phyloP scores from a whole-genome alignment of 2,888 invertebrate genomes.

The Ernsta delagoae region DNA sequence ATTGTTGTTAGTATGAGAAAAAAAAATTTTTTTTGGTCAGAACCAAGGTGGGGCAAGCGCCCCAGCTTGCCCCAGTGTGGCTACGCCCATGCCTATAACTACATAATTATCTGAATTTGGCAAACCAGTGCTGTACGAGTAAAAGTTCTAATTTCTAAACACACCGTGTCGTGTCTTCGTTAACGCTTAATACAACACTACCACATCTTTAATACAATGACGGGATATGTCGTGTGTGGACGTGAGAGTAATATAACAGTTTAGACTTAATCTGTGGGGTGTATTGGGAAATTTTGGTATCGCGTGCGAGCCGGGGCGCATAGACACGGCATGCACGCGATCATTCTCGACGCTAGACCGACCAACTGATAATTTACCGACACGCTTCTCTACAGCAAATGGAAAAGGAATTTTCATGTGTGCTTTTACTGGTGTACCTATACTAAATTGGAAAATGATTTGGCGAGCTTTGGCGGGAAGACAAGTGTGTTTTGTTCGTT shows the following conservation, averaged over 20 bases:
- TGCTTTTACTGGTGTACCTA: neutral
- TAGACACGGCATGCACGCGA: slow-evolving; percentile 69
- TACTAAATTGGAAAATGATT: slow-evolving; percentile 22
- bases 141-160: neutral
- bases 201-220: slow-evolving; percentile 7
- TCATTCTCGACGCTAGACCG: slow-evolving; percentile 60
- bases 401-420: slow-evolving; percentile 23
- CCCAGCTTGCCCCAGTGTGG: no score
- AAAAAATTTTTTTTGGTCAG: no score
- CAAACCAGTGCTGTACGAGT: no score
- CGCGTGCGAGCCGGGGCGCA: slow-evolving; percentile 62
- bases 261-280: slow-evolving; percentile 62
- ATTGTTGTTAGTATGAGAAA: no score
- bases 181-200: neutral
- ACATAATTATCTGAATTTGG: no score
- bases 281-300: slow-evolving; percentile 74
- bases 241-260: slow-evolving; percentile 53
- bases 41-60: no score
- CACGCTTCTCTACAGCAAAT: slow-evolving; percentile 50
- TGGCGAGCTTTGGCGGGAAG: neutral
- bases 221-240: slow-evolving; percentile 37
- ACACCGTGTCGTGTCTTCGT: neutral
- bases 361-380: slow-evolving; percentile 67
- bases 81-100: no score
- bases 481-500: neutral